Base-by-base conservation (phyloP, 2,888 invertebrate species). In the Copidosoma aretas region DNA sequence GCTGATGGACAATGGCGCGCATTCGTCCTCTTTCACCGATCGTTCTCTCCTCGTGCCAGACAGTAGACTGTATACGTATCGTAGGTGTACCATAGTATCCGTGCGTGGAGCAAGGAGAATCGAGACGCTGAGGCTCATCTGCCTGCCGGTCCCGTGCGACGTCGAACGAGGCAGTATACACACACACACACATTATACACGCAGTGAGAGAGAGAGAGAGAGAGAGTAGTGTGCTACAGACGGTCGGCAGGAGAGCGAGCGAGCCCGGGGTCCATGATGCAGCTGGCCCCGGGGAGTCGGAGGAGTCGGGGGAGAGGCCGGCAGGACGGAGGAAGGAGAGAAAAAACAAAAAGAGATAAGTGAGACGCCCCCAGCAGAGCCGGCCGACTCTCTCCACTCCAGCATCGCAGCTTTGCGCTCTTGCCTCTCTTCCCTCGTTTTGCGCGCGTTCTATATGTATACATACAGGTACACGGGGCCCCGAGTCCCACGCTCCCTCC, bases 331-430 rank as follows among this genome's bases (percentile, higher is more conserved):
- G 58, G 66, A 59, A 53, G 51, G 66, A 32, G 53, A 25, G 68
- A 67, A 68, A 70, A 73, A 68, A 67, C 67, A 70, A 73, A 73
- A 77, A 74, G 77, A 76, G 77, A 80, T 77, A 77, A 79, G 76
- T 72, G 77, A 80, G 82, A 78, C 81, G 82, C 83, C 83, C 83
- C 83, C 83, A 83, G 83, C 83, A 82, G 83, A 82, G 82, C 67
- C 76, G 74, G 77, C 81, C 81, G 77, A 79, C 78, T 81, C 79
- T 75, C 21, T 73, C 75, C 75, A 73, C 75, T 76, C 77, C 77
- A n/a, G n/a, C n/a, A n/a, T n/a, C n/a, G n/a, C n/a, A n/a, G n/a
- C n/a, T n/a, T n/a, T n/a, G n/a, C n/a, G n/a, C 81, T 80, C 80
- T 77, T 74, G 73, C 73, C 72, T 64, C 62, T 64, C 58, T 2